A percentile compares a stretch with the other conserved stretches of the same genome.
Conservation (phyloP, 2,888 invertebrate species). For the Callimorpha dominula region DNA sequence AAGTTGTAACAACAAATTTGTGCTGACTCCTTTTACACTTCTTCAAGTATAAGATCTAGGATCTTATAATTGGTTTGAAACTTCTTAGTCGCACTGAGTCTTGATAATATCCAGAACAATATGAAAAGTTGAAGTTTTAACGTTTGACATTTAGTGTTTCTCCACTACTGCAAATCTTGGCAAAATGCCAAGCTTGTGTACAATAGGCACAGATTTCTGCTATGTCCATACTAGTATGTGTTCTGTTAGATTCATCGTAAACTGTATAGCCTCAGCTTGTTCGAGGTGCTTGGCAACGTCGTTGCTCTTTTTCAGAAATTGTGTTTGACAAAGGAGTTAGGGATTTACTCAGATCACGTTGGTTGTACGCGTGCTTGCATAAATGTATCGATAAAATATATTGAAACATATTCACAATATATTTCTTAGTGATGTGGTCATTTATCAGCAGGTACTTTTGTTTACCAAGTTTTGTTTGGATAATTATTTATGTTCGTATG, state of each 20-base stretch:
- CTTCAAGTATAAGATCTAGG: neutral
- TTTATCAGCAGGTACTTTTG: neutral
- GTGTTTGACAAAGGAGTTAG: conserved; percentile 19
- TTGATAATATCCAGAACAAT: conserved; percentile 48
- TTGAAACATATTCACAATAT: neutral
- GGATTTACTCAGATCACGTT: neutral
- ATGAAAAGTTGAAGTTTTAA: conserved; percentile 59
- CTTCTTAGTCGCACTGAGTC: neutral
- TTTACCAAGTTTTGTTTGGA: neutral
- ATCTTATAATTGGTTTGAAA: conserved; percentile 1
- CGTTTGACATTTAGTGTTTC: conserved; percentile 68
- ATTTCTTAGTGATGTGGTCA: too few relatives aligned
- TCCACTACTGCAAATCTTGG: conserved; percentile 64
- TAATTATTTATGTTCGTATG: neutral
- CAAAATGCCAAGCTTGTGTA: conserved; percentile 62
- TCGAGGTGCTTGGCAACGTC: conserved; percentile 25
- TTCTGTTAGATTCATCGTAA: conserved; percentile 46
- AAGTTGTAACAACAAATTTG: neutral
- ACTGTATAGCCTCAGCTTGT: conserved; percentile 28
- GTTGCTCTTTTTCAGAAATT: conserved; percentile 28
- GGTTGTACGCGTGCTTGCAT: neutral
- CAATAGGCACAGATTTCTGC: conserved; percentile 57
- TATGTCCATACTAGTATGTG: conserved; percentile 44
- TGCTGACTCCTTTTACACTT: neutral
- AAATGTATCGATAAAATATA: neutral